These are phyloP conservation scores for Lagodon rhomboides DNA, from an alignment of 2,797 vertebrate species.

Conservation along the genomic window DNA sequence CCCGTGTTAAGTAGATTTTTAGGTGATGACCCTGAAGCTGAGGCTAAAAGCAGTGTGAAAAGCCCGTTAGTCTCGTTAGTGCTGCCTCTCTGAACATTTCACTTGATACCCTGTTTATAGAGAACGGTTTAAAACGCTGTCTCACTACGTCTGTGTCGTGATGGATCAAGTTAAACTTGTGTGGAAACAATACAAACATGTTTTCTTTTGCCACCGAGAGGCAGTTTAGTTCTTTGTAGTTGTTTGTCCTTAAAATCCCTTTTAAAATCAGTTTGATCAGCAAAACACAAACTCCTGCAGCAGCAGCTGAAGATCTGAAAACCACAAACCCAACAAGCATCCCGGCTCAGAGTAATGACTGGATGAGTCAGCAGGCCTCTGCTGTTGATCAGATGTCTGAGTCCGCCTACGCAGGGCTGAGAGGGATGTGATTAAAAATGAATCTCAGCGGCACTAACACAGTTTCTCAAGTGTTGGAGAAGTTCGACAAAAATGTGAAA, in stretches of 20 bases:
- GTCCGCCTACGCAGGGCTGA: background rate
- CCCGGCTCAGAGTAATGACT: background rate
- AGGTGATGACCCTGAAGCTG: too few species aligned
- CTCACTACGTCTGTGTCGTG: too few species aligned
- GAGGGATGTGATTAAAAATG: conserved; percentile 1
- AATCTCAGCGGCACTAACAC: background rate
- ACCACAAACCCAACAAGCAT: background rate
- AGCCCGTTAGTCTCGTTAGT: background rate
- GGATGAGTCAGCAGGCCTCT: conserved; percentile 32
- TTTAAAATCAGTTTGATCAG: conserved; percentile 7
- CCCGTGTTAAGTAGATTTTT: too few species aligned
- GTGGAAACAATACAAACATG: background rate
- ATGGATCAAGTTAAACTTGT: background rate
- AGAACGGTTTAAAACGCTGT: too few species aligned
- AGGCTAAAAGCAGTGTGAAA: too few species aligned
- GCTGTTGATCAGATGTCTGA: conserved; percentile 10
- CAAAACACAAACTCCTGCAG: background rate
- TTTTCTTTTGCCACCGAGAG: background rate
- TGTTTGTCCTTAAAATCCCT: background rate
- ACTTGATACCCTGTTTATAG: too few species aligned
- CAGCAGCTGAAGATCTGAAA: background rate
- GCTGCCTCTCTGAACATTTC: background rate
- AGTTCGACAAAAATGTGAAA: background rate
- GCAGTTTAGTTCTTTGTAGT: background rate
- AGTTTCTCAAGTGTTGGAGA: background rate